Conservation (phyloP, 2,888 invertebrate species). For the Aspidiotus destructor region DNA sequence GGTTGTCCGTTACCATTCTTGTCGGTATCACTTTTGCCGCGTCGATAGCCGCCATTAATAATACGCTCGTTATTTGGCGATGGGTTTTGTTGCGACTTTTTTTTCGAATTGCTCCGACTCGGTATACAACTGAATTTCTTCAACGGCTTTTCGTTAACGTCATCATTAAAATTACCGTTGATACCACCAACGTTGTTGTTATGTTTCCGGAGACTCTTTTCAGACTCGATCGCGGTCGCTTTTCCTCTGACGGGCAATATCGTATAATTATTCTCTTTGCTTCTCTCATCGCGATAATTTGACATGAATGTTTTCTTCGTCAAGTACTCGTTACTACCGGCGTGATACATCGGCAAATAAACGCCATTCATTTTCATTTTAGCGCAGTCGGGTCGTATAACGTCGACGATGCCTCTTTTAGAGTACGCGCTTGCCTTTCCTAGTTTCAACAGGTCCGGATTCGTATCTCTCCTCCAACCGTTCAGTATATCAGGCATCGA, state of each 20-base stretch:
- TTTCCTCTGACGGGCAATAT: neutral
- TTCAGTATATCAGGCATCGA: constrained; percentile 31
- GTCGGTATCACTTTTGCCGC: neutral
- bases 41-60: neutral
- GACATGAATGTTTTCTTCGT: too few relatives aligned
- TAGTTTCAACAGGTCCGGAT: constrained; percentile 30
- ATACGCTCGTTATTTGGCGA: neutral
- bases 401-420: neutral
- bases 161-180: too few relatives aligned
- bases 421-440: neutral
- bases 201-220: neutral
- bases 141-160: constrained; percentile 3
- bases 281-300: neutral
- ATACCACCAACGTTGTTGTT: too few relatives aligned
- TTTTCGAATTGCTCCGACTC: constrained; percentile 27
- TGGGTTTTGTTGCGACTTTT: constrained; percentile 5
- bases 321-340: too few relatives aligned
- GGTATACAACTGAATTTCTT: constrained; percentile 31
- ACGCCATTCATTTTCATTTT: neutral
- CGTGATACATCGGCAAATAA: too few relatives aligned
- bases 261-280: neutral
- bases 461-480: constrained; percentile 27
- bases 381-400: neutral
- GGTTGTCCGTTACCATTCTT: neutral
- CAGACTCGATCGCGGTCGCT: neutral